These are phyloP conservation scores for Anoplopoma fimbria DNA, from an alignment of 2,113 vertebrate species.

Conservation along the genomic window DNA sequence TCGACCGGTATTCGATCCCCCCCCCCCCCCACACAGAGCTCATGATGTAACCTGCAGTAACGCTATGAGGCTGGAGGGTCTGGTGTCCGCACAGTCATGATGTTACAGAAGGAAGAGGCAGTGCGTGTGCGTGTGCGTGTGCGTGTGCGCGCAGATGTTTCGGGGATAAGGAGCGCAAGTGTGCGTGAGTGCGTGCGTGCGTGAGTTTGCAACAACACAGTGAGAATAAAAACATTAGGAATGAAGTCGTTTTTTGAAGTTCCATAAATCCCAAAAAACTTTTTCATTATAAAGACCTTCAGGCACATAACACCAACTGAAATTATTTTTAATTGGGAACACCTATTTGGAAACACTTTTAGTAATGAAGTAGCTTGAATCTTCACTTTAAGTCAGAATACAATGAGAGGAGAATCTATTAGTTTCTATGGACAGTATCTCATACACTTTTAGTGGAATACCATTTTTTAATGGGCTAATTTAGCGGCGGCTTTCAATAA, in stretches of 20 bases:
- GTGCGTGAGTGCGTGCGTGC: background rate
- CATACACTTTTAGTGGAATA: background rate
- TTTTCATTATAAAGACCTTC: background rate
- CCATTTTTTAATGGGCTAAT: background rate
- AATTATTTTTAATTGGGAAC: background rate
- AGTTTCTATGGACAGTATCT: background rate
- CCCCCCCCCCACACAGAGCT: slow-evolving; percentile 23
- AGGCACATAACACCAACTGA: background rate
- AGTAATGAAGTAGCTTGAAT: background rate
- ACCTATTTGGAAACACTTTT: slow-evolving; percentile 12
- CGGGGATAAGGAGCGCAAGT: background rate
- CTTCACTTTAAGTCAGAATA: background rate
- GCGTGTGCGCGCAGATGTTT: background rate
- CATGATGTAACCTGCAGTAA: slow-evolving; percentile 82
- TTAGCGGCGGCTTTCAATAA: background rate
- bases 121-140: background rate
- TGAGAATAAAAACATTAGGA: background rate
- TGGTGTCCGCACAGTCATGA: slow-evolving; percentile 41
- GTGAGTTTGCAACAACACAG: slow-evolving; percentile 17
- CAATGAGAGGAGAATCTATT: background rate
- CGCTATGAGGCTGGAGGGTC: slow-evolving; percentile 50
- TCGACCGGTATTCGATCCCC: slow-evolving; percentile 22
- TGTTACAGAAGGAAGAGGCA: slow-evolving; percentile 14
- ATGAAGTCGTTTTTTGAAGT: slow-evolving; percentile 18
- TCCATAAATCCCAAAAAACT: background rate